phyloP scores from a whole-genome alignment of 1,140 invertebrate species.

The Bombus fervidus region DNA sequence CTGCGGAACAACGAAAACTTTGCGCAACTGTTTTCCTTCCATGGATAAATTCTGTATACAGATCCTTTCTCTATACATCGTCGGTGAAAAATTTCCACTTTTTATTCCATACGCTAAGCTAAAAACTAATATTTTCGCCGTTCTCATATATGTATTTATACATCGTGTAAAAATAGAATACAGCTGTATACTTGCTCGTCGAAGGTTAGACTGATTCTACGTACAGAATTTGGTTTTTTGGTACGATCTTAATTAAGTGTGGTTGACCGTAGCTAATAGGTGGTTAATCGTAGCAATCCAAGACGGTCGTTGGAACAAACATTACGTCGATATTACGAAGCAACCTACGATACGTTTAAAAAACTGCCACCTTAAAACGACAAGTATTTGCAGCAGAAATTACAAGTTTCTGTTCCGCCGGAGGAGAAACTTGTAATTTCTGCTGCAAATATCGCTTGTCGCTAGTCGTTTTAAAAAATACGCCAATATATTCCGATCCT shows the following conservation, averaged over 20 bases:
- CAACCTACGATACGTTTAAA: background rate
- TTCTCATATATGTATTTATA: no score
- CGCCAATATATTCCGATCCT: background rate
- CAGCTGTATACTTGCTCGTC: no score
- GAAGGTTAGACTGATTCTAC: no score
- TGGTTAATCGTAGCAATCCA: background rate
- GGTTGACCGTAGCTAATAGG: background rate
- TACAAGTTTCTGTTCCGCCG: no score
- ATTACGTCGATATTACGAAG: background rate
- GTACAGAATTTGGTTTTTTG: no score
- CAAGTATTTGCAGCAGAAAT: no score
- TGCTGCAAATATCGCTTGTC: background rate
- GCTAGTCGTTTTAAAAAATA: background rate
- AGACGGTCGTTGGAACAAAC: background rate
- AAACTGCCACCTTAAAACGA: background rate
- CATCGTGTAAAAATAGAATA: no score
- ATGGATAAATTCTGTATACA: background rate
- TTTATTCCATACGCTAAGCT: no score
- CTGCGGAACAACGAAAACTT: conserved; percentile 35
- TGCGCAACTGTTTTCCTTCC: conserved; percentile 28
- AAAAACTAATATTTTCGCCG: no score
- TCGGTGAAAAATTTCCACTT: background rate
- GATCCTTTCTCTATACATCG: background rate
- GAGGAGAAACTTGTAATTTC: no score
- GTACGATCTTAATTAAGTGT: background rate